phyloP scores from a whole-genome alignment of 2,888 invertebrate species.

The Clitarchus hookeri region DNA sequence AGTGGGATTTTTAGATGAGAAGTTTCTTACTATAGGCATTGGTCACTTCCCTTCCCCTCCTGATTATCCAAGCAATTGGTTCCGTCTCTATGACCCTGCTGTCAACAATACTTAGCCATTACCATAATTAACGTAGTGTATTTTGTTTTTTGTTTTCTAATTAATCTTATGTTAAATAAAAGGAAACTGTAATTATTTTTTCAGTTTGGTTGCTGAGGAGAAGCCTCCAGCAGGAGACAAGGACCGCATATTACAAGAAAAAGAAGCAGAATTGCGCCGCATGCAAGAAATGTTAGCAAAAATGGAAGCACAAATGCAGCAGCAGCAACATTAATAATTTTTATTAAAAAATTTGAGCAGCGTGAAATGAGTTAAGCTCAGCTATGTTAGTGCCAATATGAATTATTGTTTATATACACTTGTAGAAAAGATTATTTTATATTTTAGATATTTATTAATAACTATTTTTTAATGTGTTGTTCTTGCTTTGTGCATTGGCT shows the following conservation, averaged over 20 bases:
- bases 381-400: not conserved
- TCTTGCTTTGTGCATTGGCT: not conserved
- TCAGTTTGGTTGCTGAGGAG: constrained; percentile 33
- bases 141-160: too few species aligned
- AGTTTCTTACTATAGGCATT: too few species aligned
- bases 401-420: not conserved
- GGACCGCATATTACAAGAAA: constrained; percentile 84
- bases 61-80: too few species aligned
- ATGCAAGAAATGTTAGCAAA: constrained; percentile 96
- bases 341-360: not conserved
- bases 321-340: constrained; percentile 52
- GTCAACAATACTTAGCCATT: too few species aligned
- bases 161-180: too few species aligned
- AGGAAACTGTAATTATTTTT: too few species aligned
- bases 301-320: constrained; percentile 94
- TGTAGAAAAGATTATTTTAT: not conserved
- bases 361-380: not conserved
- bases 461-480: not conserved
- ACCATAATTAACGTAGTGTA: too few species aligned
- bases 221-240: constrained; percentile 60
- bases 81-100: too few species aligned
- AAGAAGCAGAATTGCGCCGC: constrained; percentile 87
- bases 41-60: too few species aligned
- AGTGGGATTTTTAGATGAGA: too few species aligned
- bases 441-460: not conserved